These are phyloP conservation scores for Hylaeus anthracinus DNA, from an alignment of 1,140 invertebrate genomes.

Conservation along the genomic window DNA sequence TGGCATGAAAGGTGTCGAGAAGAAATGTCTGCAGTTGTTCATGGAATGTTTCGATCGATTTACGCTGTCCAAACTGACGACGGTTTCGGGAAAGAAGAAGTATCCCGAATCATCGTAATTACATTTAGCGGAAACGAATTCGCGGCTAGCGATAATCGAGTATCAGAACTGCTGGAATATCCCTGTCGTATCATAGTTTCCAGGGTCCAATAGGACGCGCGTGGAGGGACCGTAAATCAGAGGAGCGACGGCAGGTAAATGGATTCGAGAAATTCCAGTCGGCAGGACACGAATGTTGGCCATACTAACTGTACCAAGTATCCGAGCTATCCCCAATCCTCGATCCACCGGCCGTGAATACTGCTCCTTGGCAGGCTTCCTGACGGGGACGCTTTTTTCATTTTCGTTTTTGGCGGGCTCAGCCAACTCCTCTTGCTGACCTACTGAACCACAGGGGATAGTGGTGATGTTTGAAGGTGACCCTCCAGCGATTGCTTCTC, in stretches of 20 bases:
- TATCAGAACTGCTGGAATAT: conserved; percentile 4
- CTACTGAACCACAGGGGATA: conserved; percentile 28
- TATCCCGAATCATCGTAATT: not conserved
- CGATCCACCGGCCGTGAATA: conserved; percentile 46
- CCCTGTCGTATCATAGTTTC: not conserved
- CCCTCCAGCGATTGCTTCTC: conserved; percentile 21
- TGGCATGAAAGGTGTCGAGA: not conserved
- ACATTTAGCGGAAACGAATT: not conserved
- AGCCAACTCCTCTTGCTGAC: conserved; percentile 51
- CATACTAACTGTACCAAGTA: conserved; percentile 33
- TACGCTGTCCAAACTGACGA: not conserved
- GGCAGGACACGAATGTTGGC: conserved; percentile 13
- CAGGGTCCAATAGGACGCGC: not conserved
- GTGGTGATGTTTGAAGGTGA: conserved; percentile 38
- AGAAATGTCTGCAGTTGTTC: too few species aligned
- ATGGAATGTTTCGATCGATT: too few species aligned
- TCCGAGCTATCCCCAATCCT: conserved; percentile 40
- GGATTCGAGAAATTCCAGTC: conserved; percentile 58
- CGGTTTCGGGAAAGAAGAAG: not conserved
- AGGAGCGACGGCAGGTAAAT: conserved; percentile 26
- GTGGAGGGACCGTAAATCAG: conserved; percentile 46
- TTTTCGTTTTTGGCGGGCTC: conserved; percentile 11
- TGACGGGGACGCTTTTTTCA: conserved; percentile 59
- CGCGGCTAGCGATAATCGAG: not conserved
- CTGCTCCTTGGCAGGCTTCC: conserved; percentile 66